Evolutionary conservation across 1,140 invertebrate genomes (phyloP).

Genomic region (Zaprionus capensis): DNA sequence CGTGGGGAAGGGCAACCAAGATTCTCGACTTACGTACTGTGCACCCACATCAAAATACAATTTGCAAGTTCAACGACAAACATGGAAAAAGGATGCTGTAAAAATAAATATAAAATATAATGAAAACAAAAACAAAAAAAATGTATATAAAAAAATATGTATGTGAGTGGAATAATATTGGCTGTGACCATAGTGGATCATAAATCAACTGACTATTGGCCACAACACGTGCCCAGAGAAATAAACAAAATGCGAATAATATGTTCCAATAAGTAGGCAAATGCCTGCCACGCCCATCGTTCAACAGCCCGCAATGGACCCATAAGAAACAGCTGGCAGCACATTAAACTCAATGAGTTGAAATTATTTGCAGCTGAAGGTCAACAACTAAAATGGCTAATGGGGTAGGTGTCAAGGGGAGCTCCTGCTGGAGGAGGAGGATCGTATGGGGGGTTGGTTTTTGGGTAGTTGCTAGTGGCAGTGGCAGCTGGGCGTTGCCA

Average conservation of each 20-base stretch:
- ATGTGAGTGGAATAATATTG: slow-evolving; percentile 36
- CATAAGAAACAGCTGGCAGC: slow-evolving; percentile 53
- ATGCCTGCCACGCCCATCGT: slow-evolving; percentile 23
- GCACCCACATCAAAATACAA: slow-evolving; percentile 66
- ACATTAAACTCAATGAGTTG: slow-evolving; percentile 82
- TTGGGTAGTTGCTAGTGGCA: background rate
- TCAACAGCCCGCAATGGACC: background rate
- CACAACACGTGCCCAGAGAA: slow-evolving; percentile 65
- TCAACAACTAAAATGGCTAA: slow-evolving; percentile 64
- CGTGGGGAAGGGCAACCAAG: slow-evolving; percentile 18
- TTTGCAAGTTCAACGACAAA: slow-evolving; percentile 63
- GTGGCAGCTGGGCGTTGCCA: slow-evolving; percentile 61
- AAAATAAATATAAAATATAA: slow-evolving; percentile 27
- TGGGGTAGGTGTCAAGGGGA: background rate
- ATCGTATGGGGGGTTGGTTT: background rate
- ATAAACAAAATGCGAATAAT: slow-evolving; percentile 34
- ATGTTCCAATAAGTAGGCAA: slow-evolving; percentile 26
- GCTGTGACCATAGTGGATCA: slow-evolving; percentile 45
- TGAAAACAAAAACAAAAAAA: slow-evolving; percentile 25
- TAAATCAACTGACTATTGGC: slow-evolving; percentile 77
- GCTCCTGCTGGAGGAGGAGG: background rate
- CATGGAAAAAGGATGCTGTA: slow-evolving; percentile 22
- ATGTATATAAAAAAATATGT: slow-evolving; percentile 48
- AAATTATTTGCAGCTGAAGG: slow-evolving; percentile 80
- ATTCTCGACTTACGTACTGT: slow-evolving; percentile 12